These are phyloP conservation scores for Sipunculus nudus DNA, from an alignment of 2,888 invertebrate genomes.

Conservation along the genomic window DNA sequence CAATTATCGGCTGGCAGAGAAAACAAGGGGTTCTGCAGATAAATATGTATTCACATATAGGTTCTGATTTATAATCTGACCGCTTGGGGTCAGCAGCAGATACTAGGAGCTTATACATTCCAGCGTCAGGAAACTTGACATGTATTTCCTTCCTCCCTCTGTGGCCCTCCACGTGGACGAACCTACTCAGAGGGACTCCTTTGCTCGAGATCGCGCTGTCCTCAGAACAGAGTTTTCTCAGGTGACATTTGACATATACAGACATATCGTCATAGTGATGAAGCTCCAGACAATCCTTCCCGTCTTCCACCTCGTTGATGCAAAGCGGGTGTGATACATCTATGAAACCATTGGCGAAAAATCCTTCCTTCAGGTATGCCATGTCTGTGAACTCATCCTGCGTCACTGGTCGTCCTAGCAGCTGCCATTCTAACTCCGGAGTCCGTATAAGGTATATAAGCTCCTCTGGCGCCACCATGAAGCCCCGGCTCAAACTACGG, in stretches of 20 bases:
- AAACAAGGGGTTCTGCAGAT: slow-evolving; percentile 19
- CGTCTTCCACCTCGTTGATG: slow-evolving; percentile 5
- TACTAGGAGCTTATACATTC: slow-evolving; percentile 26
- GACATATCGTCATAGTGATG: too few species aligned
- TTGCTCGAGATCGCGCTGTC: slow-evolving; percentile 7
- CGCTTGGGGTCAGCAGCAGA: slow-evolving; percentile 1
- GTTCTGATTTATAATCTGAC: not conserved
- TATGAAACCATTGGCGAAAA: slow-evolving; percentile 18
- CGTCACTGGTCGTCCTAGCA: slow-evolving; percentile 42
- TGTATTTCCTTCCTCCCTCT: not conserved
- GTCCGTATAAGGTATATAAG: slow-evolving; percentile 47
- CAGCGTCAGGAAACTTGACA: slow-evolving; percentile 18
- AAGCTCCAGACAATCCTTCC: slow-evolving; percentile 12
- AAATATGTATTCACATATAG: slow-evolving; percentile 17
- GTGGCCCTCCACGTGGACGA: slow-evolving; percentile 9
- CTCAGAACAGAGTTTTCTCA: too few species aligned
- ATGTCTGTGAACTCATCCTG: slow-evolving; percentile 33
- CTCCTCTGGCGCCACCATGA: slow-evolving; percentile 48
- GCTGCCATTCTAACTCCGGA: slow-evolving; percentile 47
- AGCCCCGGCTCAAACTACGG: too few species aligned
- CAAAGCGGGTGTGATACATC: slow-evolving; percentile 13
- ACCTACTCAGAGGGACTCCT: not conserved
- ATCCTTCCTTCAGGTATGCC: slow-evolving; percentile 10
- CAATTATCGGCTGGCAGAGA: slow-evolving; percentile 7
- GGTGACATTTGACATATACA: too few species aligned